Base-by-base conservation (phyloP, 2,113 vertebrate genomes). In the Sialia sialis region DNA sequence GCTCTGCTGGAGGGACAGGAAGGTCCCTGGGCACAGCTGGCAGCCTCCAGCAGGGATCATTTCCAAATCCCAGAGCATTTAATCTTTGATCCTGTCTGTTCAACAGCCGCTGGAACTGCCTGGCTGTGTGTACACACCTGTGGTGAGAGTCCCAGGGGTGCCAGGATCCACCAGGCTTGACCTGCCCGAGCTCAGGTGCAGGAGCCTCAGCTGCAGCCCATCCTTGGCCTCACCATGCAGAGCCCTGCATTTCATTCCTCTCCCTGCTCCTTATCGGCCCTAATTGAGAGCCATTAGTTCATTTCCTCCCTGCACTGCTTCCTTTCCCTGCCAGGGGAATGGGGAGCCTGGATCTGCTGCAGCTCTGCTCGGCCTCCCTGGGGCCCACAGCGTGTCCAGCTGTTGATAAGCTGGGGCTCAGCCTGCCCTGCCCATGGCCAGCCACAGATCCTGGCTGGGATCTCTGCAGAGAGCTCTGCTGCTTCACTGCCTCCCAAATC, bases 241-340 rank as follows among this genome's bases (percentile, higher is more conserved):
- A 92, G 60, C 78, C 44, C 36, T 16, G 30, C 20, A 0, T 41
- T 82, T 80, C 36, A 25, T 16, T 56, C 68, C 48, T 34, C 34
- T 91, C 21, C 75, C 55, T 6, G 76, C 68, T 84, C 51, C 43
- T 83, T 39, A 26, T 27, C 9, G 4, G 34, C 39, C 39, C 74
- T 73, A 62, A 95, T 80, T 82, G 66, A 59, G 78, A 30, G 23
- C 48, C 67, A 80, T 95, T 49, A 83, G 43, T 36, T 89, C 54
- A 66, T 92, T 95, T 95, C 89, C 87, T 89, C 56, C 69, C 87
- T 62, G 56, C 38, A 1, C 32, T 55, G n/a, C 66, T 89, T 92
- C 80, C 87, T 75, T 22, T 44, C 80, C 23, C 48, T 30, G 52
- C 78, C 48, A 3, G 7, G 43, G 72, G 36, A 11, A 20, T n/a